Percentiles rank a stretch among this genome's conserved stretches.
phyloP scores from a whole-genome alignment of 2,888 invertebrate genomes.

The Drosophila eohydei region DNA sequence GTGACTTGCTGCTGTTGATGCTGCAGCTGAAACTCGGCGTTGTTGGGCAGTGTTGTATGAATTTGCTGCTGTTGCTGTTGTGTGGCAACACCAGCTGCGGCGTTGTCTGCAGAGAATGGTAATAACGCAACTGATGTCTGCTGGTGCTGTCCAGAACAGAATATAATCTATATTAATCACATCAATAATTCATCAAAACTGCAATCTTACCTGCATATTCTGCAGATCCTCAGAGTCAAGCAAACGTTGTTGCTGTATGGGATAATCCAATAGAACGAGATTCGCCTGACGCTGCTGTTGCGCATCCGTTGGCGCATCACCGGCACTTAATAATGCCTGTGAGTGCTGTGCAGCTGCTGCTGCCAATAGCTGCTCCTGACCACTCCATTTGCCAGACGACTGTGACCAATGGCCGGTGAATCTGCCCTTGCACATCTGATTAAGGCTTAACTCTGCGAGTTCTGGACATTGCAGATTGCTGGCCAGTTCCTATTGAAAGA shows the following conservation, averaged over 20 bases:
- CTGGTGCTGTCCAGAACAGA: constrained; percentile 73
- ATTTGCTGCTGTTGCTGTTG: constrained; percentile 61
- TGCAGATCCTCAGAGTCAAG: constrained; percentile 84
- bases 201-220: constrained; percentile 80
- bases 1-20: constrained; percentile 78
- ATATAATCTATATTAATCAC: neutral
- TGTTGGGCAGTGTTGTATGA: constrained; percentile 75
- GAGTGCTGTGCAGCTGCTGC: constrained; percentile 77
- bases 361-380: constrained; percentile 81
- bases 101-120: constrained; percentile 82
- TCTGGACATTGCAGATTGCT: constrained; percentile 84
- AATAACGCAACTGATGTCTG: constrained; percentile 83
- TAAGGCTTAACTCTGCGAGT: constrained; percentile 84
- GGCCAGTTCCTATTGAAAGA: constrained; percentile 81
- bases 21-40: constrained; percentile 77
- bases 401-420: constrained; percentile 84
- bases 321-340: constrained; percentile 74
- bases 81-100: constrained; percentile 58
- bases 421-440: constrained; percentile 84
- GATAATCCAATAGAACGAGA: constrained; percentile 84
- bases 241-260: constrained; percentile 85
- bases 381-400: constrained; percentile 78
- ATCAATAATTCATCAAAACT: neutral
- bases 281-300: constrained; percentile 82
- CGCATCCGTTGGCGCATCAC: constrained; percentile 76